phyloP scores from a whole-genome alignment of 2,888 invertebrate species.

The Ormia ochracea region DNA sequence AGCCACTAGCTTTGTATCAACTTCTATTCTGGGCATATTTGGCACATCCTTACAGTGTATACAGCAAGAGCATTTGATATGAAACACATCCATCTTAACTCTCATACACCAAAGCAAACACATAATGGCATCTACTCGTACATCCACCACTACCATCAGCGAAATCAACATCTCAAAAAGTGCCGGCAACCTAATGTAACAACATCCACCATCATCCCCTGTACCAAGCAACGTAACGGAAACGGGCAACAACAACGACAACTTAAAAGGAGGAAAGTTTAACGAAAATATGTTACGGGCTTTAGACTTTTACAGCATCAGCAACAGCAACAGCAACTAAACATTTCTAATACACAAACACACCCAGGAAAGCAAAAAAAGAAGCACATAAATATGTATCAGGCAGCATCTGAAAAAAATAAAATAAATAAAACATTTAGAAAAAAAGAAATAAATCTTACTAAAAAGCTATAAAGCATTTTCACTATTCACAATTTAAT shows the following conservation, averaged over 20 bases:
- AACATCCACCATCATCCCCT: slow-evolving; percentile 32
- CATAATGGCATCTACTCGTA: slow-evolving; percentile 34
- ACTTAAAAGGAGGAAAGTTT: slow-evolving; percentile 60
- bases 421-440: slow-evolving; percentile 75
- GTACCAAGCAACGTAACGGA: slow-evolving; percentile 5
- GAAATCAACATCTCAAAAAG: slow-evolving; percentile 18
- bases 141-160: slow-evolving; percentile 12
- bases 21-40: slow-evolving; percentile 67
- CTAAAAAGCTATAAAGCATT: slow-evolving; percentile 77
- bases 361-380: slow-evolving; percentile 13
- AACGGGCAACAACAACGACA: slow-evolving; percentile 40
- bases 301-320: slow-evolving; percentile 59
- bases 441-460: slow-evolving; percentile 76
- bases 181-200: slow-evolving; percentile 22
- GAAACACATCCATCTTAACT: slow-evolving; percentile 66
- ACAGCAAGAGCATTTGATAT: slow-evolving; percentile 46
- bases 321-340: slow-evolving; percentile 46
- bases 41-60: slow-evolving; percentile 62
- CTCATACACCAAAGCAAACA: slow-evolving; percentile 60
- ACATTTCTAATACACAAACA: slow-evolving; percentile 60
- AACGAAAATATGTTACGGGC: slow-evolving; percentile 61
- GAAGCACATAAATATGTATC: slow-evolving; percentile 66
- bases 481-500: slow-evolving; percentile 76
- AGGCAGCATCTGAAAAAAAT: slow-evolving; percentile 68
- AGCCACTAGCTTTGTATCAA: slow-evolving; percentile 51